Base-by-base conservation (phyloP, 1,140 invertebrate genomes). In the Ephestia elutella region DNA sequence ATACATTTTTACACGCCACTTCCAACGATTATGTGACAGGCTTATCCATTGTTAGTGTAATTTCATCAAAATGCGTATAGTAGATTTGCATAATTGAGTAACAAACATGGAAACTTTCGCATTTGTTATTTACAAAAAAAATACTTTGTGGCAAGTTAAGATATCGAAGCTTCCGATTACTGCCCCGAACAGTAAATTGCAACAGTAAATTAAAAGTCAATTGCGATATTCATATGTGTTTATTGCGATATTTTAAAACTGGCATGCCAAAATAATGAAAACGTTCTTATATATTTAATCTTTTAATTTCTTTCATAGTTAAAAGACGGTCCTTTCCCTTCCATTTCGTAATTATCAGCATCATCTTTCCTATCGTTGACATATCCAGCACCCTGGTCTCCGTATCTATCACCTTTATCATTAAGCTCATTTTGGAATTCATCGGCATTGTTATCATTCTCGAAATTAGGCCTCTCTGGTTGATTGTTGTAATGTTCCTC, bases 331-430 rank as follows among this genome's bases (percentile, higher is more conserved):
- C 19, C 57, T 49, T 64, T 54, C 10, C 19, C 57, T 54, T 64
- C 54, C n/a, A 64, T 49, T 10, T 60, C 54, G 28, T 56, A 57
- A 59, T 62, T 59, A 4, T 57, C 49, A 13, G 59, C 21, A 21
- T 57, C 25, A 10, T 62, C 60, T 25, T 57, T 49, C 18, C 53
- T 55, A 4, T 66, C 49, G 11, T 59, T 20, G 3, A 44, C 21
- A 25, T 59, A 50, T 13, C 57, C 54, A 11, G 30, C 8, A 8
- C 64, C 64, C 11, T 66, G 59, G 1, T 60, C 49, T 11, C n/a
- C 54, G n/a, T 62, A 66, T 5, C 55, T 54, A 2, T 66, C 57
- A 2, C 56, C 60, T 35, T 62, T 66, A 20, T 54, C 48, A 10
- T 56, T 44, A 10, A 48, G n/a, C 10, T 62, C 64, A 8, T 50